A percentile compares a stretch with the other conserved stretches of the same genome.
Evolutionary conservation across 2,113 vertebrate species (phyloP).

Genomic region (Gulo gulo): DNA sequence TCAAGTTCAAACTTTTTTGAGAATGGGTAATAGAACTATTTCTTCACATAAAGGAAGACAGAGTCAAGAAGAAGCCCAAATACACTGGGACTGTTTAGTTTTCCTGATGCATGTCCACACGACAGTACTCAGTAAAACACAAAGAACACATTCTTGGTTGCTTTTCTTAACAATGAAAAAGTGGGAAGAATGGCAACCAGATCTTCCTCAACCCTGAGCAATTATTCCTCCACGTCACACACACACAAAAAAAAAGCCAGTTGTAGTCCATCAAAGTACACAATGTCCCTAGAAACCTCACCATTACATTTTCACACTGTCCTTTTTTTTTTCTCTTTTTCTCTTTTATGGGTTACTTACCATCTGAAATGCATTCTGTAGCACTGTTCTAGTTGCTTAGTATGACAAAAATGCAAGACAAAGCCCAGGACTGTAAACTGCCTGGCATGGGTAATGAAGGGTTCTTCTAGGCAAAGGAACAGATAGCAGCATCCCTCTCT

Average conservation of each 20-base stretch:
- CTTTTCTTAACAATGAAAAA: slow-evolving; percentile 32
- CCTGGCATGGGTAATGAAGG: slow-evolving; percentile 60
- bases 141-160: neutral
- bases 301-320: neutral
- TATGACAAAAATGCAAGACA: slow-evolving; percentile 46
- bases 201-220: slow-evolving; percentile 2
- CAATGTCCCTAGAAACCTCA: slow-evolving; percentile 27
- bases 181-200: neutral
- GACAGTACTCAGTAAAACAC: neutral
- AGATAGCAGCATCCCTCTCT: neutral
- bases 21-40: neutral
- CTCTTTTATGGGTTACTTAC: slow-evolving; percentile 41
- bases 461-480: neutral
- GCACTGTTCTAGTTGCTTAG: slow-evolving; percentile 14
- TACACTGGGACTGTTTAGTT: neutral
- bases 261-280: neutral
- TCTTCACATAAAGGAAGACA: neutral
- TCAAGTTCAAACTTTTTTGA: neutral
- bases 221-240: neutral
- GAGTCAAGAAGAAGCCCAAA: neutral
- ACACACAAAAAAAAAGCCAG: neutral
- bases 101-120: neutral
- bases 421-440: slow-evolving; percentile 27
- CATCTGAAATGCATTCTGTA: slow-evolving; percentile 63
- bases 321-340: neutral